These are phyloP conservation scores for Podarcis lilfordi DNA, from an alignment of 2,797 vertebrate genomes.

Conservation along the genomic window DNA sequence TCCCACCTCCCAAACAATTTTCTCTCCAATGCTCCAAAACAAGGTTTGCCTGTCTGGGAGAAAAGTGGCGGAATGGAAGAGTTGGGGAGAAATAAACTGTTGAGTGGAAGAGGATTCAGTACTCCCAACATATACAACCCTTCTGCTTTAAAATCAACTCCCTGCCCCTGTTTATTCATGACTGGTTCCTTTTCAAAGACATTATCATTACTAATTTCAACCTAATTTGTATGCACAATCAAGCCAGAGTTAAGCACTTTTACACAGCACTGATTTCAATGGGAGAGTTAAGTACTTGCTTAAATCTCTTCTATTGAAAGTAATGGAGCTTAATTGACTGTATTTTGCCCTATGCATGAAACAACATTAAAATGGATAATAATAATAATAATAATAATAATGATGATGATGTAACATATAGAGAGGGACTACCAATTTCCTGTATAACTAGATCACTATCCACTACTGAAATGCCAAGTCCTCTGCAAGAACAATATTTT, in stretches of 20 bases:
- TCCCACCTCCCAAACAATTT: background rate
- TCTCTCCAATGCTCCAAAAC: background rate
- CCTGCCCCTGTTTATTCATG: background rate
- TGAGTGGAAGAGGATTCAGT: background rate
- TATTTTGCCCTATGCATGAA: slow-evolving; percentile 8
- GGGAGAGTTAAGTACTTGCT: background rate
- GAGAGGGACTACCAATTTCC: background rate
- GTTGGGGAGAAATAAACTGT: background rate
- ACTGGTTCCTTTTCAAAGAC: background rate
- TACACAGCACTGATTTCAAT: slow-evolving; percentile 1
- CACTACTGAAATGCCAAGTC: slow-evolving; percentile 48
- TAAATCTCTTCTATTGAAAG: background rate
- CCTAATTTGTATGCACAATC: background rate
- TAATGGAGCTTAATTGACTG: background rate
- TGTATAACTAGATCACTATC: background rate
- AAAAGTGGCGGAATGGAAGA: background rate
- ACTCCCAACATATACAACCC: background rate
- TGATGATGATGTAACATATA: background rate
- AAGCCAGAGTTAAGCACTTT: background rate
- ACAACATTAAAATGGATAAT: background rate
- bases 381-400: background rate
- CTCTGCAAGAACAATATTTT: slow-evolving; percentile 61
- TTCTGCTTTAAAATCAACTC: background rate
- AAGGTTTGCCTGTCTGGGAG: background rate
- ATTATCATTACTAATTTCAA: background rate